A percentile compares a stretch with the other conserved stretches of the same genome.
phyloP scores from a whole-genome alignment of 2,113 vertebrate genomes.

The Pluvianellus socialis region DNA sequence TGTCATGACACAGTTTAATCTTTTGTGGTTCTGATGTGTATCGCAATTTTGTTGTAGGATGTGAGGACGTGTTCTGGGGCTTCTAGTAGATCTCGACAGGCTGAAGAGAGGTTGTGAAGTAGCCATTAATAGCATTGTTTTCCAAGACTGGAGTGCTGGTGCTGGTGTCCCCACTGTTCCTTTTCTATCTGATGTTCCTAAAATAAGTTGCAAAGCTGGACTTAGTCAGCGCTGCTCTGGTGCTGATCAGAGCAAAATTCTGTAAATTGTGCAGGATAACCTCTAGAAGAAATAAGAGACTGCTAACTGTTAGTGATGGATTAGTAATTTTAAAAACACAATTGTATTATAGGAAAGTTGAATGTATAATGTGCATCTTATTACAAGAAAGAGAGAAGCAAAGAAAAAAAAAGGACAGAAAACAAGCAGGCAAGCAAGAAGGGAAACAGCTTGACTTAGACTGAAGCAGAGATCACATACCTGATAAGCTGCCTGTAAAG shows the following conservation, averaged over 20 bases:
- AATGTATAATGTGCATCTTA: not conserved
- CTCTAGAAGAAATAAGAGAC: not conserved
- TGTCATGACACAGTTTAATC: not conserved
- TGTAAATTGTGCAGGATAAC: not conserved
- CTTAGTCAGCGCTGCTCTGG: not conserved
- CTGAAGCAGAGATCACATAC: not conserved
- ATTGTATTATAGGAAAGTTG: not conserved
- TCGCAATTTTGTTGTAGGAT: not conserved
- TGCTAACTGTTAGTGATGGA: not conserved
- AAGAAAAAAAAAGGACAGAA: not conserved
- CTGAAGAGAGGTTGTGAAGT: not conserved
- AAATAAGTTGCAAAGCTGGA: not conserved
- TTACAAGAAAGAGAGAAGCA: not conserved
- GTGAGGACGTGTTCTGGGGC: not conserved
- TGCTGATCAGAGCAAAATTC: not conserved
- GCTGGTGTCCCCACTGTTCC: not conserved
- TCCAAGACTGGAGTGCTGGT: not conserved
- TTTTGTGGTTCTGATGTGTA: not conserved
- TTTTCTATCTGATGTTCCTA: not conserved
- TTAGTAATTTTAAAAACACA: not conserved
- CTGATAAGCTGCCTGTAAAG: not conserved
- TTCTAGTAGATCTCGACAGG: not conserved
- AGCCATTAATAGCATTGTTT: not conserved
- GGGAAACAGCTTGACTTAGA: slow-evolving; percentile 10
- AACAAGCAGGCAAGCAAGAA: not conserved